A percentile compares a stretch with the other conserved stretches of the same genome.
Evolutionary conservation across 2,888 invertebrate species (phyloP).

Genomic region (Nudaria mundana): DNA sequence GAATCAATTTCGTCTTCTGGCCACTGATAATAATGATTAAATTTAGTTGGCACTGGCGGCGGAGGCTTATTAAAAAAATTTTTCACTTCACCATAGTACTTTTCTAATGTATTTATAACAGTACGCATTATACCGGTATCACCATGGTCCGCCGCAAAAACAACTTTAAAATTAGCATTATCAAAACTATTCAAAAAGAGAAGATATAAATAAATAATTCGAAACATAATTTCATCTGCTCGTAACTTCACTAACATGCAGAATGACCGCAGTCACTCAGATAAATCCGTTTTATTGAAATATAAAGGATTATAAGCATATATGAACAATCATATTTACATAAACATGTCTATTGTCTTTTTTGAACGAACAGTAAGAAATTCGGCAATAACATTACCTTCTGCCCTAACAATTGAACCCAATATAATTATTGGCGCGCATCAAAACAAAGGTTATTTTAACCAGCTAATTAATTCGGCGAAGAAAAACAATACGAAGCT

Average conservation of each 20-base stretch:
- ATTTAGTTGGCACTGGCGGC: not conserved
- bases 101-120: not conserved
- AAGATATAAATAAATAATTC: slow-evolving; percentile 5
- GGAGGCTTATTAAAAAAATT: not conserved
- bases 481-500: slow-evolving; percentile 1
- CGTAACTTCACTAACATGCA: not conserved
- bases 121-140: not conserved
- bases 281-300: not conserved
- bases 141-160: not conserved
- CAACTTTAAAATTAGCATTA: slow-evolving; percentile 2
- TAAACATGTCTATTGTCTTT: slow-evolving; percentile 11
- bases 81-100: slow-evolving; percentile 3
- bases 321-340: slow-evolving; percentile 7
- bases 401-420: slow-evolving; percentile 12
- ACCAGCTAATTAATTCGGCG: no score
- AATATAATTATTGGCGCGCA: not conserved
- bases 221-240: slow-evolving; percentile 14
- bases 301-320: not conserved
- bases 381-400: slow-evolving; percentile 1
- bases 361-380: not conserved
- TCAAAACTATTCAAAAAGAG: slow-evolving; percentile 5
- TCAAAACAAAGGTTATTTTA: not conserved
- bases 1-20: not conserved
- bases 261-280: slow-evolving; percentile 1
- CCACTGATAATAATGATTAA: not conserved